A percentile compares a stretch with the other conserved stretches of the same genome.
Evolutionary conservation across 64 coral and sea anemone species (phyloP).

Genomic region (Dendronephthya gigantea): DNA sequence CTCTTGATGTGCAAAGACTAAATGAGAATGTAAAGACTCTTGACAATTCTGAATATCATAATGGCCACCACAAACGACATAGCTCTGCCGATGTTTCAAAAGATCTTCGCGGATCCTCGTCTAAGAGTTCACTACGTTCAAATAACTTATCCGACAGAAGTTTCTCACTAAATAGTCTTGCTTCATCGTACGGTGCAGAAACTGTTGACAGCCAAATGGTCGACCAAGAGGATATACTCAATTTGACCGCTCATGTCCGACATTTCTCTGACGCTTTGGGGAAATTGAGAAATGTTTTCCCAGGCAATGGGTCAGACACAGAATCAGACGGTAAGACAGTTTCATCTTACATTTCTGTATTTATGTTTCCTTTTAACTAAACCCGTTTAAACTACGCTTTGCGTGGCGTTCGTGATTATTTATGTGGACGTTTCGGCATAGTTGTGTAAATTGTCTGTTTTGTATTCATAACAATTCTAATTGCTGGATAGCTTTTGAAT

Average conservation of each 20-base stretch:
- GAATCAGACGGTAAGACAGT: constrained; percentile 7
- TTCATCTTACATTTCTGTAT: background rate
- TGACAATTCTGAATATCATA: background rate
- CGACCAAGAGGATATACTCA: constrained; percentile 4
- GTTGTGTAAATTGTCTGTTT: constrained; percentile 16
- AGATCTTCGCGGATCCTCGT: background rate
- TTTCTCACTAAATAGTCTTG: background rate
- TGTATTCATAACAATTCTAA: constrained; percentile 8
- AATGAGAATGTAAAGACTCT: background rate
- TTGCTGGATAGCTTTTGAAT: constrained; percentile 11
- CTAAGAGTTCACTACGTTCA: background rate
- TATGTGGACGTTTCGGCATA: background rate
- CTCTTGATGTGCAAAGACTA: background rate
- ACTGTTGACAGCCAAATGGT: background rate
- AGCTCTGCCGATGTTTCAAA: background rate
- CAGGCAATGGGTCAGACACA: background rate
- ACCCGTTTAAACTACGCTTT: background rate
- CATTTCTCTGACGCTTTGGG: background rate
- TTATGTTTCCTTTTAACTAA: background rate
- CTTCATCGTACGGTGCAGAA: background rate
- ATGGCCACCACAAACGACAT: background rate
- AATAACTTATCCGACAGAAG: background rate
- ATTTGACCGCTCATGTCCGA: background rate
- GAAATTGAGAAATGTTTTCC: background rate
- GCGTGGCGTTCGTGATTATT: background rate